Evolutionary conservation across 1,140 invertebrate species (phyloP).

Genomic region (Cydia amplana): DNA sequence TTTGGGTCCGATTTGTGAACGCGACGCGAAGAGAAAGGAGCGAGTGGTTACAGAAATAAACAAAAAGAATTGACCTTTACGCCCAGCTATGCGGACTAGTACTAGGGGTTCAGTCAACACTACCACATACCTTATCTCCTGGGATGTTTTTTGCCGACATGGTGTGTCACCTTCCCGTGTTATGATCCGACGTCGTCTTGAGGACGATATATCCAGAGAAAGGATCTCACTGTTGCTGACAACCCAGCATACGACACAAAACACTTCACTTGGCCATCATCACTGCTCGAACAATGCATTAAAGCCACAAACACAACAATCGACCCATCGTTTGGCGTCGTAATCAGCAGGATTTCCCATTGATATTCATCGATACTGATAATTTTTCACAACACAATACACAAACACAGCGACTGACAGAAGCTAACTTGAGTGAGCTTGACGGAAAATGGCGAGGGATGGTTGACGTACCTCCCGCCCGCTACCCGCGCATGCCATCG

Average conservation of each 20-base stretch:
- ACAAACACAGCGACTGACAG: conserved; percentile 77
- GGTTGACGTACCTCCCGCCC: conserved; percentile 57
- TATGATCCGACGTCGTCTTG: conserved; percentile 68
- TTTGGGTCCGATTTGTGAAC: conserved; percentile 38
- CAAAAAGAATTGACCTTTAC: conserved; percentile 68
- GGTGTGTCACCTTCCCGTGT: conserved; percentile 67
- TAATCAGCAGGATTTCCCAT: conserved; percentile 76
- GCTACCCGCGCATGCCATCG: conserved; percentile 55
- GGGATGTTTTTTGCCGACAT: conserved; percentile 77
- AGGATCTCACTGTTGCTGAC: conserved; percentile 73
- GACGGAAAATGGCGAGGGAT: conserved; percentile 77
- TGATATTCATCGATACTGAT: conserved; percentile 75
- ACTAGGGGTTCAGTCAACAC: conserved; percentile 37
- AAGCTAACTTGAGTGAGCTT: conserved; percentile 76
- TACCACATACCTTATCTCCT: conserved; percentile 70
- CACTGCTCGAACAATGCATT: conserved; percentile 70
- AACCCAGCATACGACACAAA: conserved; percentile 77
- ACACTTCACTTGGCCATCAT: conserved; percentile 77
- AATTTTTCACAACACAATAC: conserved; percentile 77
- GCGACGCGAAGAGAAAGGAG: conserved; percentile 62
- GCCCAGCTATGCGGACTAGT: conserved; percentile 44
- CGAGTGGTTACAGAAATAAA: conserved; percentile 55
- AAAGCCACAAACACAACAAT: conserved; percentile 75
- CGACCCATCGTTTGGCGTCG: conserved; percentile 73
- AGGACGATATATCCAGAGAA: conserved; percentile 75